Base-by-base conservation (phyloP, 2,113 vertebrate genomes). In the Aptenodytes patagonicus region DNA sequence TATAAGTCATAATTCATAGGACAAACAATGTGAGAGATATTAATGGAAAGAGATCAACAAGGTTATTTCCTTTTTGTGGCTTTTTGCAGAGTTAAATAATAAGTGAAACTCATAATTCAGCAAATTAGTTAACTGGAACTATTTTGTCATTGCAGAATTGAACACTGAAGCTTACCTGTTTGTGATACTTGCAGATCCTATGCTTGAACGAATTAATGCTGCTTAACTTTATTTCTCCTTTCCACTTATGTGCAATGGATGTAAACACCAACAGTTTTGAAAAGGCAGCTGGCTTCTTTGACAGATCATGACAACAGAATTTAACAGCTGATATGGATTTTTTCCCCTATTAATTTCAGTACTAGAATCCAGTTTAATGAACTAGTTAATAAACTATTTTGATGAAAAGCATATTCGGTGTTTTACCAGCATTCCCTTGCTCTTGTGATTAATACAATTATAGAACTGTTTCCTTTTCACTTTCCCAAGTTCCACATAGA, bases 31-130 rank as follows among this genome's bases (percentile, higher is more conserved):
- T 95, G 81, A 92, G 68, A 14, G 58, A 46, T 95, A 97, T 97
- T 91, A 93, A 97, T 91, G 93, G 83, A 83, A 94, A 91, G 64
- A 94, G 94, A 95, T 90, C 84, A 84, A 72, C 68, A 72, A 94
- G 90, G 95, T 95, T 90, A 94, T 64, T 96, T 96, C 94, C 96
- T 95, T 93, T 96, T 68, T 38, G 64, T 83, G 75, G 62, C 80
- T 95, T 96, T 97, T 87, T 94, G 93, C 92, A 91, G 60, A 89
- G 83, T 89, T 87, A 92, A 93, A 93, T 95, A 95, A 93, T 92
- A 94, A 83, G 32, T 73, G 57, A 97, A 97, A 97, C 70, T 83
- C 93, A 94, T 88, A 97, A 94, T 96, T 97, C 94, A 95, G 91
- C 92, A 95, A 69, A 77, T 95, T 73, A 93, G 68, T 95, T 88